These are phyloP conservation scores for Probaryconus sp. DNA, from an alignment of 1,140 invertebrate species.

Conservation along the genomic window DNA sequence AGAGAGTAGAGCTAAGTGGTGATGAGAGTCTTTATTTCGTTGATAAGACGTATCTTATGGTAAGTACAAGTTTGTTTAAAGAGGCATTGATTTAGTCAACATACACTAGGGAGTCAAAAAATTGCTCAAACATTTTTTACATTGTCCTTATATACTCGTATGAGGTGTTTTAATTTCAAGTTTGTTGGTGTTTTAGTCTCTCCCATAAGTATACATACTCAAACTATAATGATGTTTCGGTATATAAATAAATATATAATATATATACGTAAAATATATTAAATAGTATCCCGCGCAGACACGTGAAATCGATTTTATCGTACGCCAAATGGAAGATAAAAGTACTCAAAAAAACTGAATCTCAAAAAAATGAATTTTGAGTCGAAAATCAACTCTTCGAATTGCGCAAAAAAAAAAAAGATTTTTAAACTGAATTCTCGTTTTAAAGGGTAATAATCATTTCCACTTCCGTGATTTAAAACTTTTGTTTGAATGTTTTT, in stretches of 20 bases:
- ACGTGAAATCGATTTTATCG: constrained; percentile 60
- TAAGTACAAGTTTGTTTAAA: constrained; percentile 27
- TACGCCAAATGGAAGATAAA: constrained; percentile 17
- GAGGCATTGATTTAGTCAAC: constrained; percentile 30
- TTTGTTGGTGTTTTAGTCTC: constrained; percentile 56
- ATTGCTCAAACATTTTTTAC: constrained; percentile 62
- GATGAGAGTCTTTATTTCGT: constrained; percentile 16
- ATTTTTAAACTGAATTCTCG: too few species aligned
- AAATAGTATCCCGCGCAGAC: constrained; percentile 48
- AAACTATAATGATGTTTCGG: constrained; percentile 60
- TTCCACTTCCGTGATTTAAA: too few species aligned
- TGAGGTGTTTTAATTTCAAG: constrained; percentile 12
- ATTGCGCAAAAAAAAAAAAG: too few species aligned
- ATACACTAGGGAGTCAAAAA: constrained; percentile 45
- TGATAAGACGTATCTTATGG: not conserved
- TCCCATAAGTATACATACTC: constrained; percentile 53
- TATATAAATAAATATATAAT: constrained; percentile 57
- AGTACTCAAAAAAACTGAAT: constrained; percentile 5
- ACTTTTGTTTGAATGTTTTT: too few species aligned
- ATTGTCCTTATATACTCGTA: constrained; percentile 34
- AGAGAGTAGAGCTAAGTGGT: constrained; percentile 48
- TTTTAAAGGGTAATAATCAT: too few species aligned
- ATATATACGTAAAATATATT: constrained; percentile 48
- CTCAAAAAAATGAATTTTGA: too few species aligned
- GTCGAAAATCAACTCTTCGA: too few species aligned